Evolutionary conservation across 2,888 invertebrate species (phyloP).

Genomic region (Boloria selene): DNA sequence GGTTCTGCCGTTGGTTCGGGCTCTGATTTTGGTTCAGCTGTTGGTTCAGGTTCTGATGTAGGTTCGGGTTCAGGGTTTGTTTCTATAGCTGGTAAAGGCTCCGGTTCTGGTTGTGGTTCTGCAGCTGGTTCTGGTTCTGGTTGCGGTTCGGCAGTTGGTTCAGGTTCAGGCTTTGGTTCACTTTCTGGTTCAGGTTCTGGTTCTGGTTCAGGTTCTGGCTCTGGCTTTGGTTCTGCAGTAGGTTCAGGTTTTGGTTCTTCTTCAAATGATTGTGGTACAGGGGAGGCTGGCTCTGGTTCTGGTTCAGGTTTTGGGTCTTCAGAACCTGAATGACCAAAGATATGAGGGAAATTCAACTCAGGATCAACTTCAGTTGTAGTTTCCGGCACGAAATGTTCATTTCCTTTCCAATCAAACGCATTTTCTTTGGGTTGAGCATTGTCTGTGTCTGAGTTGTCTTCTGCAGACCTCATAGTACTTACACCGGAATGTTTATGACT

Average conservation of each 20-base stretch:
- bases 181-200: constrained; percentile 40
- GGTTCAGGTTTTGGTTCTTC: constrained; percentile 52
- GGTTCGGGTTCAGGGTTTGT: constrained; percentile 51
- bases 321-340: constrained; percentile 38
- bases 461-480: constrained; percentile 53
- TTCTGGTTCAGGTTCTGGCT: constrained; percentile 42
- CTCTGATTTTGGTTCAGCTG: constrained; percentile 40
- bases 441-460: constrained; percentile 54
- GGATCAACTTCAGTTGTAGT: constrained; percentile 44
- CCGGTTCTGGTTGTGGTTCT: constrained; percentile 46
- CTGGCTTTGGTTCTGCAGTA: constrained; percentile 37
- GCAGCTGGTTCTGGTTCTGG: constrained; percentile 50
- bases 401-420: constrained; percentile 63
- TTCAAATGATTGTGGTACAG: constrained; percentile 40
- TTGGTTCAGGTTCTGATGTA: constrained; percentile 40
- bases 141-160: constrained; percentile 39
- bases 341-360: constrained; percentile 41
- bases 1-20: constrained; percentile 47
- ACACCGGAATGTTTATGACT: constrained; percentile 44
- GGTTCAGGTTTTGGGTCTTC: constrained; percentile 43
- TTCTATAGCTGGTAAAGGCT: constrained; percentile 45
- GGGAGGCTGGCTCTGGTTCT: constrained; percentile 37
- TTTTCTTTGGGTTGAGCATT: constrained; percentile 45
- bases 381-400: constrained; percentile 47
- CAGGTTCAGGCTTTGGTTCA: constrained; percentile 43